Evolutionary conservation across 2,113 vertebrate species (phyloP).

Genomic region (Scalopus aquaticus): DNA sequence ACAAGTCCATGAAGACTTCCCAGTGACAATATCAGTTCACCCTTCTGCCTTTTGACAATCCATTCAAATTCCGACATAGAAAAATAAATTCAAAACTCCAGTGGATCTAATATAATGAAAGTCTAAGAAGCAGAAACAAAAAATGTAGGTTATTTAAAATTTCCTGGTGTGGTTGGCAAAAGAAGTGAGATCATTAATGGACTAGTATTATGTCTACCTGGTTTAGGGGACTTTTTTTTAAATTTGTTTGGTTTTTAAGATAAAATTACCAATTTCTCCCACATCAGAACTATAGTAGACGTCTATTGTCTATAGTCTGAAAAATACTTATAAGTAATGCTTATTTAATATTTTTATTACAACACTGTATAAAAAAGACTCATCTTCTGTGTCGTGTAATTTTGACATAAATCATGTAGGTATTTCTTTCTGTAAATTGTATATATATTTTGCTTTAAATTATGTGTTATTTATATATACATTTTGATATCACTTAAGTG

Average conservation of each 20-base stretch:
- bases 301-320: neutral
- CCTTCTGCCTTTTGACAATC: neutral
- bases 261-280: conserved; percentile 13
- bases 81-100: conserved; percentile 29
- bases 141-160: conserved; percentile 53
- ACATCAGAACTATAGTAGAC: neutral
- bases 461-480: neutral
- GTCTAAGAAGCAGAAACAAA: conserved; percentile 42
- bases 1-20: neutral
- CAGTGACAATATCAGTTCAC: neutral
- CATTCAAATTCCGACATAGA: neutral
- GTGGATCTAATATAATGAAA: conserved; percentile 55
- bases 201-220: neutral
- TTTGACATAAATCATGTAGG: neutral
- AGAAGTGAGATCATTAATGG: conserved; percentile 1
- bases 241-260: neutral
- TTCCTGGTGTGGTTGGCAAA: neutral
- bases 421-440: conserved; percentile 29
- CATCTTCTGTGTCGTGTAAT: neutral
- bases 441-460: conserved; percentile 14
- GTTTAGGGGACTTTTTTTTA: neutral
- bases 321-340: neutral
- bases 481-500: neutral
- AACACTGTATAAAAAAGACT: neutral
- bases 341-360: neutral